Percentiles rank a stretch among this genome's conserved stretches.
These are phyloP conservation scores for Sphecodes monilicornis DNA, from an alignment of 2,888 invertebrate species.

Conservation along the genomic window DNA sequence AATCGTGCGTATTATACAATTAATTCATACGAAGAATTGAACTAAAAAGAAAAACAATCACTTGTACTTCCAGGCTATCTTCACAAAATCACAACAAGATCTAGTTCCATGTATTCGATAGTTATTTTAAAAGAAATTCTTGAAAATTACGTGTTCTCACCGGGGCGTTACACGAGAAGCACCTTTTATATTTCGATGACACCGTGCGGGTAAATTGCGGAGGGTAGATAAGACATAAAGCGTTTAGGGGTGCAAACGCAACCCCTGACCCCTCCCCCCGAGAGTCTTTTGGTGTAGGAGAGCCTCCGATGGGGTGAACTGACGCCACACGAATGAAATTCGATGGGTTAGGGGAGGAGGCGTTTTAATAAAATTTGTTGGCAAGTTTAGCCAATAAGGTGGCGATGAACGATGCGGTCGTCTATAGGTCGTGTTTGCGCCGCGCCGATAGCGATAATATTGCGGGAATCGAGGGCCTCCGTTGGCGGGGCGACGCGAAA, in stretches of 20 bases:
- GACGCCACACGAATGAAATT: conserved; percentile 35
- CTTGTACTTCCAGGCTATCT: too few relatives aligned
- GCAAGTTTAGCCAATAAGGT: conserved; percentile 75
- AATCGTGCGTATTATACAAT: too few relatives aligned
- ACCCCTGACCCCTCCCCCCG: background rate
- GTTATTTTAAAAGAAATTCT: too few relatives aligned
- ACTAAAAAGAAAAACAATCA: too few relatives aligned
- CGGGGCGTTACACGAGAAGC: too few relatives aligned
- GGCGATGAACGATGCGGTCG: conserved; percentile 73
- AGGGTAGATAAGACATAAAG: background rate
- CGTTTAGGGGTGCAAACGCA: background rate
- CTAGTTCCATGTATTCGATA: too few relatives aligned
- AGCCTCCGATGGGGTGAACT: conserved; percentile 21
- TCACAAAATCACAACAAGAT: too few relatives aligned
- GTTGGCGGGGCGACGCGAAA: conserved; percentile 72
- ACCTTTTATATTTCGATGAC: background rate
- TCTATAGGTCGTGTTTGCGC: conserved; percentile 63
- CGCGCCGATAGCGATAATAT: conserved; percentile 77
- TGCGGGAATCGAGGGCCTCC: conserved; percentile 65
- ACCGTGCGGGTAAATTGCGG: background rate
- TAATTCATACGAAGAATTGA: too few relatives aligned
- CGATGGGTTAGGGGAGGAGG: conserved; percentile 23
- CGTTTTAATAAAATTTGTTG: conserved; percentile 79
- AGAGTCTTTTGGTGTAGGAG: background rate
- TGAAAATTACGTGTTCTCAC: too few relatives aligned